Evolutionary conservation across 2,888 invertebrate species (phyloP), one percentile per base, ranked within the genome.

Genomic region (Steinernema scapterisci): DNA sequence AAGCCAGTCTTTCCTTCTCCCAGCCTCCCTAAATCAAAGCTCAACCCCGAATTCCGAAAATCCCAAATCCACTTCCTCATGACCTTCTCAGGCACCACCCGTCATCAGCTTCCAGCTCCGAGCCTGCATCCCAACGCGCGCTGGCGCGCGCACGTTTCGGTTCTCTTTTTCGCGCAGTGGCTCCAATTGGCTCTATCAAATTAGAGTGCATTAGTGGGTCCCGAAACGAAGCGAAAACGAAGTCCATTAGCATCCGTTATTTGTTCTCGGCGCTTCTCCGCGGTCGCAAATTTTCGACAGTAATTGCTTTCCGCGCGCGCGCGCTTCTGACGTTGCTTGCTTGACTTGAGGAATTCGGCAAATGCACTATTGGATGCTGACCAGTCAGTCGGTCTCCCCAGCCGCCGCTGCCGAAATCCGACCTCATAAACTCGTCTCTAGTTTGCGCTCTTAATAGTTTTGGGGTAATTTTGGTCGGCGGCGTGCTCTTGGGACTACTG

Each of bases 181-280:
- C 54, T 2, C 63, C 63, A 63, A 63, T 63, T 63, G 63, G 63
- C 25, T 63, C 63, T 63, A 63, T 63, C 63, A 63, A 63, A 63
- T 63, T 63, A 63, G 63, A 63, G 63, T 63, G 63, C 63, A 63
- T 63, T 63, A 63, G 63, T 31, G 63, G 63, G 63, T 63, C 63
- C 27, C 63, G 63, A 63, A 63, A 63, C 63, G 63, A 63, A 63
- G 63, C 63, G 48, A 48, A 48, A 48, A 48, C 48, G 48, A 63
- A 63, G 63, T 63, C 63, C 63, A 63, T 63, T 63, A 63, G 63
- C 63, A 63, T 63, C 63, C 31, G 63, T 31, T 63, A 63, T 63
- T 63, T 63, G 63, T 63, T 63, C 63, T 27, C 21, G 21, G 23
- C 52, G 38, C 38, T 3, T 48, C n/a, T 16, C 48, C 48, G 48